Percentiles rank a stretch among this genome's conserved stretches.
phyloP scores from a whole-genome alignment of 1,140 invertebrate genomes.

The Drosophila insularis region DNA sequence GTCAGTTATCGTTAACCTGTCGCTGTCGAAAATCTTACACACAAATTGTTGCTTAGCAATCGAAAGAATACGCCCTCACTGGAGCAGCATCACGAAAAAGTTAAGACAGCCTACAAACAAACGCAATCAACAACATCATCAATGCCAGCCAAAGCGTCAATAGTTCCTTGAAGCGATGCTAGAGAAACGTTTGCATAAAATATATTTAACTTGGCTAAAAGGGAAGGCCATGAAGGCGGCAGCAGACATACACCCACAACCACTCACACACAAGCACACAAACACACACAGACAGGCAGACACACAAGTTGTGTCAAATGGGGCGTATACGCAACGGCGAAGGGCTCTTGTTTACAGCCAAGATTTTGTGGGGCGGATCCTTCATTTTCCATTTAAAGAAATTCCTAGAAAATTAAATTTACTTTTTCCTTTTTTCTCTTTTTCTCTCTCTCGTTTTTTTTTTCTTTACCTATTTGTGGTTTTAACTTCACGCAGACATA shows the following conservation, averaged over 20 bases:
- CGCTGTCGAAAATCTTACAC: conserved; percentile 22
- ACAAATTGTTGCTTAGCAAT: conserved; percentile 53
- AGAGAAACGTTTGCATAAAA: conserved; percentile 14
- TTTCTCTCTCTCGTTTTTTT: conserved; percentile 16
- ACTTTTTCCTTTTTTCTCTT: background rate
- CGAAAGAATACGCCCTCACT: conserved; percentile 16
- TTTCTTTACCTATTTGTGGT: conserved; percentile 30
- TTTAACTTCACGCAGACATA: conserved; percentile 6
- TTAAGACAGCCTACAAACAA: conserved; percentile 38
- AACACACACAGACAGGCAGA: background rate
- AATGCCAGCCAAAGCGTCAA: conserved; percentile 46
- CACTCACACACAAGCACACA: background rate
- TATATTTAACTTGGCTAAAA: conserved; percentile 16
- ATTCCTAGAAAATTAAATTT: conserved; percentile 52
- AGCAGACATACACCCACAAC: background rate
- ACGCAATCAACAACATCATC: conserved; percentile 59
- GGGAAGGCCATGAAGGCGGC: background rate
- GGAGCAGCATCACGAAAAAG: conserved; percentile 4
- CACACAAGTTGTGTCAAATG: conserved; percentile 16
- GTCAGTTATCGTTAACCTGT: conserved; percentile 59
- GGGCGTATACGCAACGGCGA: conserved; percentile 44
- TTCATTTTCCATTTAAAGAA: conserved; percentile 17
- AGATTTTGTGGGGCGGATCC: conserved; percentile 6
- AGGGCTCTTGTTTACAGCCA: conserved; percentile 26
- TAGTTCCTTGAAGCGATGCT: conserved; percentile 41